Base-by-base conservation (phyloP, 2,888 invertebrate species). In the Drosophila kanekoi region DNA sequence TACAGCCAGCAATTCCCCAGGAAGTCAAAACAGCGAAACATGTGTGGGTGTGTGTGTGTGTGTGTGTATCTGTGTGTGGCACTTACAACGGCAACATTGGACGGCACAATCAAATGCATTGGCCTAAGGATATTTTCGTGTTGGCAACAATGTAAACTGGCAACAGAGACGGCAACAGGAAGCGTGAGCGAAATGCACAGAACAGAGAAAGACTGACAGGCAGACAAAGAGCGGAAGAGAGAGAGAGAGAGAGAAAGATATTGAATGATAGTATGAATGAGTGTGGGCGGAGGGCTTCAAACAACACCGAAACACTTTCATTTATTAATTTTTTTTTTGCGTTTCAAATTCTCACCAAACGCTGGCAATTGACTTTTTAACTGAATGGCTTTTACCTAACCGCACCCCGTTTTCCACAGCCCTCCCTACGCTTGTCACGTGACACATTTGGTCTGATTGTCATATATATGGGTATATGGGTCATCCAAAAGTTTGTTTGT, bases 101-200 rank as follows among this genome's bases (percentile, higher is more conserved):
- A 57, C 66, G 62, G 52, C 65, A 69, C 67, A 82, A 67, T 52
- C 72, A 63, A 77, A 77, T 81, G 81, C 87, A 77, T 64, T 72
- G 72, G 84, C 83, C 83, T 80, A 72, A 81, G 84, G 81, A 76
- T 72, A 70, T 79, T 68, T 78, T 66, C 87, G 71, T 72, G 83
- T 83, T 73, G 81, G 64, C 67, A 76, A 84, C 80, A 80, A 86
- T 80, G 81, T 66, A 68, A 68, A 63, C 58, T 59, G 54, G 32
- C 43, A 44, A 45, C 47, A 58, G 28, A 35, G 37, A 61, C 33
- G 14, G 57, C 35, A 56, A 43, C 40, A 38, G 44, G 38, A 44
- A 32, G 41, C 9, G 41, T 11, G 9, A 38, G 14, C 9, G 35
- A 40, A 14, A 14, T 33, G 8, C 40, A 16, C 35, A 18, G 40